phyloP scores from a whole-genome alignment of 2,888 invertebrate genomes.

The Diplolepis rosae region DNA sequence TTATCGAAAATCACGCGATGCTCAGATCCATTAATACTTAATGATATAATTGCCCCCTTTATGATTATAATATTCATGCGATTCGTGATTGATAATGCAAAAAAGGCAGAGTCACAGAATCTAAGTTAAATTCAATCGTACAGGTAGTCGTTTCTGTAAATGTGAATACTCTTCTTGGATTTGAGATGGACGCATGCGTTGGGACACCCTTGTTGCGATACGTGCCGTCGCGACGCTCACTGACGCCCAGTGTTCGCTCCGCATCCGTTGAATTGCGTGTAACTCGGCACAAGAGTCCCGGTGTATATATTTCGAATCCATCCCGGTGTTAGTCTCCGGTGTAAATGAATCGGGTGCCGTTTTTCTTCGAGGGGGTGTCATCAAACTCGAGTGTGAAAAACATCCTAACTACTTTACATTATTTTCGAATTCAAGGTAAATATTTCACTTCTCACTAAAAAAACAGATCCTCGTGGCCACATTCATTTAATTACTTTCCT shows the following conservation, averaged over 20 bases:
- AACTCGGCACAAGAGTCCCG: neutral
- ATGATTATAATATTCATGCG: neutral
- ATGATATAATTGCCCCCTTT: neutral
- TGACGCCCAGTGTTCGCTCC: constrained; percentile 24
- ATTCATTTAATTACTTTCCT: neutral
- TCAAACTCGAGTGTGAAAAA: neutral
- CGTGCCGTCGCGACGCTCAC: constrained; percentile 17
- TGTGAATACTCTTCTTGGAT: constrained; percentile 3
- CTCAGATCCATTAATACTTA: neutral
- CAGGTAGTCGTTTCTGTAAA: constrained; percentile 1
- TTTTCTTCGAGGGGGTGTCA: neutral
- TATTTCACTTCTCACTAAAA: neutral
- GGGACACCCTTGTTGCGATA: constrained; percentile 12
- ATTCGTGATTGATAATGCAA: neutral
- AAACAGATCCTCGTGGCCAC: neutral
- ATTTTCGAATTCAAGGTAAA: neutral
- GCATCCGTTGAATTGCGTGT: constrained; percentile 20
- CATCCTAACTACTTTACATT: neutral
- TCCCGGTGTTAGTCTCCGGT: neutral
- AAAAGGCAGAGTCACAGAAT: neutral
- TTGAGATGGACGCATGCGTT: constrained; percentile 11
- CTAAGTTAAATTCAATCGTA: constrained; percentile 8
- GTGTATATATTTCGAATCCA: neutral
- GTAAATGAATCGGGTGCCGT: neutral
- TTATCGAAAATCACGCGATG: neutral